phyloP scores from a whole-genome alignment of 2,797 vertebrate genomes.

The Enteromius trimaculatus region DNA sequence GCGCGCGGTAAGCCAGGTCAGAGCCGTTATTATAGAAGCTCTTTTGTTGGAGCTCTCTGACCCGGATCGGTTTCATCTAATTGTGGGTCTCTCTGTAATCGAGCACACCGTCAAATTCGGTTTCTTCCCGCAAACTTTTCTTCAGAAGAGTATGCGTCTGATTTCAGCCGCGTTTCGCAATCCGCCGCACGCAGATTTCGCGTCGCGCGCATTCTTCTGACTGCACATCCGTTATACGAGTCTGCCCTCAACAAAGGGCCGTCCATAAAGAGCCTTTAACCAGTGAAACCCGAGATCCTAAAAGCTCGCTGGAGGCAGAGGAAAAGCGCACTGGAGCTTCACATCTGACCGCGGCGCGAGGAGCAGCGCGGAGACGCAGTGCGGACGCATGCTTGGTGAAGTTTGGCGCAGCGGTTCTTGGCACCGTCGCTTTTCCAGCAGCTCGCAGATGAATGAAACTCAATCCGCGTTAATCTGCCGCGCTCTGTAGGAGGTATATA shows the following conservation, averaged over 20 bases:
- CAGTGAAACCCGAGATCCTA: slow-evolving; percentile 65
- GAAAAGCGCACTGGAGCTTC: slow-evolving; percentile 25
- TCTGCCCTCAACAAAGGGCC: slow-evolving; percentile 52
- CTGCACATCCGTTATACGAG: slow-evolving; percentile 36
- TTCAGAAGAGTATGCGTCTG: background rate
- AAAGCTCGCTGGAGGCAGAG: slow-evolving; percentile 48
- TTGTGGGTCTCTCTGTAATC: slow-evolving; percentile 47
- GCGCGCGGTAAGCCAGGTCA: slow-evolving; percentile 41
- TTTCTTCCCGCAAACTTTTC: background rate
- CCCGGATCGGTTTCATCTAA: slow-evolving; percentile 59
- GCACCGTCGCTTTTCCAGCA: slow-evolving; percentile 57
- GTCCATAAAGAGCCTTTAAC: slow-evolving; percentile 67
- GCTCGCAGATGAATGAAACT: slow-evolving; percentile 70
- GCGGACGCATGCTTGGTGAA: slow-evolving; percentile 58
- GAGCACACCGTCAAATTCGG: slow-evolving; percentile 27
- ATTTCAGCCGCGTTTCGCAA: slow-evolving; percentile 7
- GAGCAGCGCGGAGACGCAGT: slow-evolving; percentile 8
- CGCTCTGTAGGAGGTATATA: slow-evolving; percentile 68
- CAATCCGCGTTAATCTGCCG: slow-evolving; percentile 70
- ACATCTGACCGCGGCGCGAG: slow-evolving; percentile 1
- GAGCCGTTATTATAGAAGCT: slow-evolving; percentile 50
- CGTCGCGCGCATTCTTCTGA: slow-evolving; percentile 6
- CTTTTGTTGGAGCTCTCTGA: slow-evolving; percentile 54
- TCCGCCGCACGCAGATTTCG: background rate
- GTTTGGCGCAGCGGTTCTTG: slow-evolving; percentile 63